Evolutionary conservation across 2,888 invertebrate genomes (phyloP), one percentile per base, ranked within the genome.

Genomic region (Rhorus exstirpatorius): DNA sequence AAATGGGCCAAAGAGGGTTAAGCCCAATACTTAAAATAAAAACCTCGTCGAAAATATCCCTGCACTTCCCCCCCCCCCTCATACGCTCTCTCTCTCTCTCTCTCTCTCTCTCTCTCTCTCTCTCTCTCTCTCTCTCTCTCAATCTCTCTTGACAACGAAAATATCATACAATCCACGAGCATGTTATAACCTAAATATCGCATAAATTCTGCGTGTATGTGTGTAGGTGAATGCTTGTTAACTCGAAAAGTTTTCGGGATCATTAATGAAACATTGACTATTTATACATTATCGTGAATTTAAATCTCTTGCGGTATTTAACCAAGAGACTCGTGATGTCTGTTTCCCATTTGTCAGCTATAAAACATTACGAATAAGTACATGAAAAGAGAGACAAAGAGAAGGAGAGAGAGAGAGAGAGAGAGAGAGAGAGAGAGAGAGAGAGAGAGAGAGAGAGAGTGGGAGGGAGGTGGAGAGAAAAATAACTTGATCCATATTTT

Each of bases 1-100:
- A 92, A 92, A 92, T 92, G 92, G 90, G 91, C 91, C 89, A 89
- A 87, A 88, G 88, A 14, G 72, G 26, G 38, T 60, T 72, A 46
- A 77, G 71, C 67, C 77, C 58, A 46, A 44, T 60, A 58, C 72
- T 77, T 65, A 46, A 81, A 75, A 67, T 14, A 67, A 65, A 46
- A 60, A 60, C 81, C 35, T 67, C 77, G 71, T 67, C 60, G 67
- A 60, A 70, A 60, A 75, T 77, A 67, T 77, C 77, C 68, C 76
- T 17, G 70, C 70, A 21, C 38, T 63, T 41, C n/a, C 71, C 35
- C 51, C 1, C 51, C 35, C 41, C 10, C 46, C 44, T n/a, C 14
- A n/a, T n/a, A n/a, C n/a, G n/a, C n/a, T n/a, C n/a, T n/a, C n/a
- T n/a, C n/a, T n/a, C n/a, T n/a, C n/a, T n/a, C n/a, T n/a, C n/a